Conservation (phyloP, 2,888 invertebrate species). For the Melieria crassipennis region DNA sequence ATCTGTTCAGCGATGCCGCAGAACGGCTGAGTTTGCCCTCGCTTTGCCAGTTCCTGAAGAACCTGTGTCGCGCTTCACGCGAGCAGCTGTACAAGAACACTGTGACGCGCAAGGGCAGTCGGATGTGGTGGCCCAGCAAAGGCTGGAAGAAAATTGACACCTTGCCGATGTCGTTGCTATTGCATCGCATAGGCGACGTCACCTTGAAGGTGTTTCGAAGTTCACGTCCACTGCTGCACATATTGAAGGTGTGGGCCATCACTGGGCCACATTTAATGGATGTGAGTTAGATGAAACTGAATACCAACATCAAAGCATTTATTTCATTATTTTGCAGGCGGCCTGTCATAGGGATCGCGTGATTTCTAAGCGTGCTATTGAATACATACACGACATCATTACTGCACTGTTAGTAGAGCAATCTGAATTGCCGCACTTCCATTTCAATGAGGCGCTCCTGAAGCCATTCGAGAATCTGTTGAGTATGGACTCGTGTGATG, state of each 20-base stretch:
- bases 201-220: constrained; percentile 87
- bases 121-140: constrained; percentile 66
- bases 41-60: constrained; percentile 81
- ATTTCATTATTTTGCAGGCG: constrained; percentile 69
- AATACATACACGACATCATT: constrained; percentile 91
- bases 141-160: constrained; percentile 66
- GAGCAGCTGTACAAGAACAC: constrained; percentile 71
- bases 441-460: constrained; percentile 93
- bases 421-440: constrained; percentile 90
- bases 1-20: constrained; percentile 89
- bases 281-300: constrained; percentile 65
- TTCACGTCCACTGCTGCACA: constrained; percentile 87
- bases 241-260: constrained; percentile 92
- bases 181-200: constrained; percentile 88
- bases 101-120: constrained; percentile 65
- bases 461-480: constrained; percentile 95
- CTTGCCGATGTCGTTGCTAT: constrained; percentile 71
- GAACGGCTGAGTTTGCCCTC: constrained; percentile 86
- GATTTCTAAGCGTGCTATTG: constrained; percentile 90
- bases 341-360: constrained; percentile 90
- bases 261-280: constrained; percentile 95
- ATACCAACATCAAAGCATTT: background rate
- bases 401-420: constrained; percentile 87
- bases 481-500: constrained; percentile 91
- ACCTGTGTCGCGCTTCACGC: constrained; percentile 87